Evolutionary conservation across 1,140 invertebrate species (phyloP), one percentile per base, ranked within the genome.

Genomic region (Zaprionus taronus): DNA sequence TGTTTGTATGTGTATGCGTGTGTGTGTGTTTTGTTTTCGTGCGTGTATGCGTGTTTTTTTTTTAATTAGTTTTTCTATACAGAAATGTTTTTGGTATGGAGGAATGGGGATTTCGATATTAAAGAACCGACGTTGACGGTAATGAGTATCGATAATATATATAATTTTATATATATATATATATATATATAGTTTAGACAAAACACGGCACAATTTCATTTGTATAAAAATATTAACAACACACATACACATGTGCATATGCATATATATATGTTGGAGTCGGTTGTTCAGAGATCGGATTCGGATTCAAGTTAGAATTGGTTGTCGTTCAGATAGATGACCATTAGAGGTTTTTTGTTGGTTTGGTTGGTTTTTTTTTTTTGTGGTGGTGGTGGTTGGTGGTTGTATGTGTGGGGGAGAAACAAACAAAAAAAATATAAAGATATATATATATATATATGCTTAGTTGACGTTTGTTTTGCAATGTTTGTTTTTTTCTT

Each of bases 21-120:
- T 80, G 56, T 73, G 49, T 28, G 28, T 73, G 65, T 49, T 57
- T 78, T 64, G 67, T 72, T 72, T 72, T 34, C 57, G 41, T 77
- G 71, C 76, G 69, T 81, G 68, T 83, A 58, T 80, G 66, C 67
- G 71, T 71, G 53, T 78, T 47, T 69, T 65, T 80, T 61, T 61
- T 79, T 82, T 53, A 81, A 90, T 90, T 89, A 89, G 85, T 89
- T 89, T 89, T 89, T 89, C 85, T 90, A 89, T 81, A 82, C 83
- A 81, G 60, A 85, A 86, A 80, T 77, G 70, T 71, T 79, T 65
- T 66, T 49, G 61, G 61, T 51, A 28, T 69, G 36, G 36, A 38
- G 22, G 53, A 14, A 53, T 38, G 26, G 5, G 11, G 15, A 14
- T 41, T 60, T 69, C 66, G 66, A 70, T 70, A 58, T 22, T n/a